Conservation (phyloP, 2,888 invertebrate genomes). For the Neoitamus cyanurus region DNA sequence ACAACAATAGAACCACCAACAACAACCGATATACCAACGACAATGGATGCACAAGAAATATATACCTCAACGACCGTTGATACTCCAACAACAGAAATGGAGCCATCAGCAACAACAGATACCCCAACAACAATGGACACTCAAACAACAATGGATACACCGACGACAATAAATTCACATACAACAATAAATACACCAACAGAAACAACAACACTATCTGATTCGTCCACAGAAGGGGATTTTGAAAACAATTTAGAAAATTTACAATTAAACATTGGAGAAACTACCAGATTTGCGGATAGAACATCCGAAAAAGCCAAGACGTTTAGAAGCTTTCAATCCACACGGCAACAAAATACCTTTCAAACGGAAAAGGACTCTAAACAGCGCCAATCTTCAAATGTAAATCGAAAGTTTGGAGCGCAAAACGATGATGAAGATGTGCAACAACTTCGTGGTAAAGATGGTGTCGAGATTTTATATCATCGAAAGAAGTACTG, state of each 20-base stretch:
- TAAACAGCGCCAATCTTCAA: not conserved
- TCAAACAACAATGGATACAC: not conserved
- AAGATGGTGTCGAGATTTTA: not conserved
- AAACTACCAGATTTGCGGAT: not conserved
- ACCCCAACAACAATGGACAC: not conserved
- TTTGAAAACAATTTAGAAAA: not conserved
- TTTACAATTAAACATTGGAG: not conserved
- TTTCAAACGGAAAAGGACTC: not conserved
- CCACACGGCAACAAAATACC: not conserved
- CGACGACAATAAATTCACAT: not conserved
- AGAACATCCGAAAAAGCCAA: not conserved
- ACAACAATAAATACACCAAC: not conserved
- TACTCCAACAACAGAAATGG: not conserved
- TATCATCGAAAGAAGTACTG: slow-evolving; percentile 18
- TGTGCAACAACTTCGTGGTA: not conserved
- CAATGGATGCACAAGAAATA: not conserved
- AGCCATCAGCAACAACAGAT: not conserved
- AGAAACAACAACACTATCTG: not conserved
- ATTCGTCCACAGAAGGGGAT: not conserved
- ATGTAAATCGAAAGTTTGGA: not conserved
- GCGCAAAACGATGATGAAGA: not conserved
- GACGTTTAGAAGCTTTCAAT: not conserved
- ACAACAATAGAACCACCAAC: not conserved
- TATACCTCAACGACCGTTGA: not conserved
- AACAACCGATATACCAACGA: not conserved